Conservation (phyloP, 1,140 invertebrate genomes). For the Venustaconcha ellipsiformis region DNA sequence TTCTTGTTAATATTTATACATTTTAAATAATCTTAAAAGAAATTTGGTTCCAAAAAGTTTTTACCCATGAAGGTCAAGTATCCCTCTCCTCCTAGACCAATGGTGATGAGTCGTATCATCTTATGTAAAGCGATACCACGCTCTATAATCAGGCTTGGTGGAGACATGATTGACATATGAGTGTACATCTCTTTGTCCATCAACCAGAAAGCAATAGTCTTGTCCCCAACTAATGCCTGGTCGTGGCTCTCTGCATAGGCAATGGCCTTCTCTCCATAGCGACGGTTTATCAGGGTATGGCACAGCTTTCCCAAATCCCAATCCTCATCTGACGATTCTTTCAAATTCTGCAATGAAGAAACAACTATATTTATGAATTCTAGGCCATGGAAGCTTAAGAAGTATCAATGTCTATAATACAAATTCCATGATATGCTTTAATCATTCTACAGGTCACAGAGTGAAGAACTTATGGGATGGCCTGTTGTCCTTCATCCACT, state of each 20-base stretch:
- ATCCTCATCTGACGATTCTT: constrained; percentile 85
- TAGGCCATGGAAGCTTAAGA: not conserved
- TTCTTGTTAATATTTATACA: not conserved
- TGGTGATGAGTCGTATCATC: constrained; percentile 94
- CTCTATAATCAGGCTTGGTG: constrained; percentile 79
- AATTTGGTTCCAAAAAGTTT: constrained; percentile 1
- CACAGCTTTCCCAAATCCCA: constrained; percentile 95
- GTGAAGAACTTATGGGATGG: too few species aligned
- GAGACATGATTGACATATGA: constrained; percentile 88
- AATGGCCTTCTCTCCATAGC: constrained; percentile 95
- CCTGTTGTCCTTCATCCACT: too few species aligned
- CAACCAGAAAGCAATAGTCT: constrained; percentile 99
- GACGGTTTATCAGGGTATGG: constrained; percentile 93
- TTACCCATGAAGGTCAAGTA: constrained; percentile 98
- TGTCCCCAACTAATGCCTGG: constrained; percentile 98
- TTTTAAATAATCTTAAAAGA: not conserved
- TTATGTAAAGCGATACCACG: constrained; percentile 97
- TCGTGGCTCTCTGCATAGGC: constrained; percentile 99
- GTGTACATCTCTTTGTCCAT: constrained; percentile 99
- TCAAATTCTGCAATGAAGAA: constrained; percentile 65
- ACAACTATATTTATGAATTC: not conserved
- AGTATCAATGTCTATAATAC: not conserved
- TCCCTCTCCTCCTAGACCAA: constrained; percentile 94
- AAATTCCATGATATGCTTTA: too few species aligned
- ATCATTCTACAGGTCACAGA: too few species aligned